These are phyloP conservation scores for Cydia strobilella DNA, from an alignment of 1,140 invertebrate genomes.

Conservation along the genomic window DNA sequence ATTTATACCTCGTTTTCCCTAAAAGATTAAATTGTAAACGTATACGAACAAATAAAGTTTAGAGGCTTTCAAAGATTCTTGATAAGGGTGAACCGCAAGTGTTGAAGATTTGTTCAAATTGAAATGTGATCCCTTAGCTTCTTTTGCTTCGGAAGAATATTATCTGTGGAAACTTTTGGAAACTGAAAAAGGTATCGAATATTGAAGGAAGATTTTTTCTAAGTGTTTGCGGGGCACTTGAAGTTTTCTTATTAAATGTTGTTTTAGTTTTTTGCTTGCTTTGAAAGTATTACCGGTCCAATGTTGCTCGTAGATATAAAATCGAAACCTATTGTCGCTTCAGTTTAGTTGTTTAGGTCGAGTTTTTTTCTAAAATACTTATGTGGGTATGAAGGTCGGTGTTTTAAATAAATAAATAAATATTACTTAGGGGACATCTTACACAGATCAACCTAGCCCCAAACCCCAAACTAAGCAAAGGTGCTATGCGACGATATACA, in stretches of 20 bases:
- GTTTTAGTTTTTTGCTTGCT: not conserved
- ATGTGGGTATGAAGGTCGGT: too few relatives aligned
- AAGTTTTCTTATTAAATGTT: slow-evolving; percentile 11
- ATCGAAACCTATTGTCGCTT: too few relatives aligned
- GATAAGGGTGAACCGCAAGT: slow-evolving; percentile 21
- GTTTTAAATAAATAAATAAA: too few relatives aligned
- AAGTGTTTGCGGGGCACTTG: not conserved
- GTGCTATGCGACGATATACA: too few relatives aligned
- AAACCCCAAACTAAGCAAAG: too few relatives aligned
- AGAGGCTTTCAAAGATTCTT: not conserved
- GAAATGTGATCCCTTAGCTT: slow-evolving; percentile 22
- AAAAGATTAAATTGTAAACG: slow-evolving; percentile 18
- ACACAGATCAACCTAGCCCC: too few relatives aligned
- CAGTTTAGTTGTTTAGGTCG: too few relatives aligned
- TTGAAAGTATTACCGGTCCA: too few relatives aligned
- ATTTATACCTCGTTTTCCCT: not conserved
- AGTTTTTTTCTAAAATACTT: too few relatives aligned
- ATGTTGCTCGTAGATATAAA: too few relatives aligned
- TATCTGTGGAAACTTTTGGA: slow-evolving; percentile 21
- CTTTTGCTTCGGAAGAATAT: not conserved
- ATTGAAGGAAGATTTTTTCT: not conserved
- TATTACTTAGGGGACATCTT: too few relatives aligned
- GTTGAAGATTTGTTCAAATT: slow-evolving; percentile 30
- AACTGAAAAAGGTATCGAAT: not conserved
- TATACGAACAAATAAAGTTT: slow-evolving; percentile 25